phyloP scores from a whole-genome alignment of 2,797 vertebrate species.

The Thunnus albacares region DNA sequence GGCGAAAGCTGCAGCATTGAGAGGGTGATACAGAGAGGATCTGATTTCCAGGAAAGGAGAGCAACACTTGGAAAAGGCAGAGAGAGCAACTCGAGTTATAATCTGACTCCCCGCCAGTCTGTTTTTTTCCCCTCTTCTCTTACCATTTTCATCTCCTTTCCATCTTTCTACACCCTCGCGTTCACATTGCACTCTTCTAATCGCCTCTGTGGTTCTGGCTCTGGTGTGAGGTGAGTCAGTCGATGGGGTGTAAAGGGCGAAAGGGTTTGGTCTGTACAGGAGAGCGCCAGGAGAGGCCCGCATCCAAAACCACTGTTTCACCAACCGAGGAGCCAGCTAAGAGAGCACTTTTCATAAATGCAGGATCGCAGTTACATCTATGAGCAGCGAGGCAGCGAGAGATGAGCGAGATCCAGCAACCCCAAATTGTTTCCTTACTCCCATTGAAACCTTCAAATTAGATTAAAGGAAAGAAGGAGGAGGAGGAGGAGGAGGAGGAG shows the following conservation, averaged over 20 bases:
- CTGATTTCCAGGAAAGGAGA: slow-evolving; percentile 38
- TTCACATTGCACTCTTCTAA: slow-evolving; percentile 36
- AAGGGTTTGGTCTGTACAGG: slow-evolving; percentile 13
- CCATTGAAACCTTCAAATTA: slow-evolving; percentile 79
- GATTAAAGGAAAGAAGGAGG: slow-evolving; percentile 66
- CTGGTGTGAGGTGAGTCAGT: slow-evolving; percentile 51
- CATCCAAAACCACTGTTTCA: slow-evolving; percentile 46
- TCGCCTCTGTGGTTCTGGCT: slow-evolving; percentile 62
- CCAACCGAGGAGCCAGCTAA: slow-evolving; percentile 24
- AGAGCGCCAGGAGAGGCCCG: slow-evolving; percentile 44
- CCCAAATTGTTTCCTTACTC: slow-evolving; percentile 75
- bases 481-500: not conserved
- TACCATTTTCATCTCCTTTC: slow-evolving; percentile 16
- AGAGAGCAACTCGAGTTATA: not conserved
- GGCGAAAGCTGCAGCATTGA: slow-evolving; percentile 10
- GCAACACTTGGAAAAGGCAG: slow-evolving; percentile 5
- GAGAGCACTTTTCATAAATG: slow-evolving; percentile 62
- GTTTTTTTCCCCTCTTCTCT: not conserved
- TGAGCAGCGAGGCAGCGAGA: slow-evolving; percentile 31
- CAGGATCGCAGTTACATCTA: slow-evolving; percentile 51
- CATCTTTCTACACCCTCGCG: slow-evolving; percentile 22
- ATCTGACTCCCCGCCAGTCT: slow-evolving; percentile 17
- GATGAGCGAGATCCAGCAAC: slow-evolving; percentile 56
- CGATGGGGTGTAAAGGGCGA: slow-evolving; percentile 49
- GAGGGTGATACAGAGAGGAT: slow-evolving; percentile 29